Percentiles rank a stretch among this genome's conserved stretches.
Evolutionary conservation across 2,888 invertebrate species (phyloP).

Genomic region (Carterocephalus palaemon): DNA sequence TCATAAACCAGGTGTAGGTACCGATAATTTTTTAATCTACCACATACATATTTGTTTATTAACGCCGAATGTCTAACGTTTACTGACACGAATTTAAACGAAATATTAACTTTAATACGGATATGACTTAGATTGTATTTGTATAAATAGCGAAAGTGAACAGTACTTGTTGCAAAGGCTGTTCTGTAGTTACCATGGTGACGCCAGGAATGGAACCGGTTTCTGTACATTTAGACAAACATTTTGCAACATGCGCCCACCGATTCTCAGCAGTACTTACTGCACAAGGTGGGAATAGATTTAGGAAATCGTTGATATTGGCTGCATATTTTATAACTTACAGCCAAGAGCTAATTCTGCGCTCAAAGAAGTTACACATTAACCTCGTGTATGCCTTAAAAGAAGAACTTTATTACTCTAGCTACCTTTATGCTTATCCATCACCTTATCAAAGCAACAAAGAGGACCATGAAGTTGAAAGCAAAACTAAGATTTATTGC

Average conservation of each 20-base stretch:
- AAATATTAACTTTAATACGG: too few relatives aligned
- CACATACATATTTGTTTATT: too few relatives aligned
- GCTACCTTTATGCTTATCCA: constrained; percentile 64
- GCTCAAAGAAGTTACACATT: not conserved
- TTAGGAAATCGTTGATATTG: not conserved
- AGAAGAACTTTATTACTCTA: constrained; percentile 52
- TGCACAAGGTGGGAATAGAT: not conserved
- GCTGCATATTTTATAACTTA: too few relatives aligned
- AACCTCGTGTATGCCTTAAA: constrained; percentile 39
- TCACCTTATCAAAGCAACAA: constrained; percentile 70
- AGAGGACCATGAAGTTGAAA: constrained; percentile 70
- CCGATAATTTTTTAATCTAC: too few relatives aligned
- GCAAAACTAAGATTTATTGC: constrained; percentile 71
- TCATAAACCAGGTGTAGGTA: not conserved
- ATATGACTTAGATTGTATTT: constrained; percentile 5
- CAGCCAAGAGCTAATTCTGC: too few relatives aligned
- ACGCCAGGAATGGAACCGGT: constrained; percentile 50
- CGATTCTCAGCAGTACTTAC: constrained; percentile 30
- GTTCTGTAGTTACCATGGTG: constrained; percentile 29
- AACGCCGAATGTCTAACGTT: too few relatives aligned
- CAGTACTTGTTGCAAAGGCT: constrained; percentile 25
- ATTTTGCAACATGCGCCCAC: constrained; percentile 51
- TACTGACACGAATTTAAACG: too few relatives aligned
- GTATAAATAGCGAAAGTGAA: constrained; percentile 25
- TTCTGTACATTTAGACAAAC: constrained; percentile 44